Conservation (phyloP, 2,888 invertebrate genomes). For the Dugesia japonica region DNA sequence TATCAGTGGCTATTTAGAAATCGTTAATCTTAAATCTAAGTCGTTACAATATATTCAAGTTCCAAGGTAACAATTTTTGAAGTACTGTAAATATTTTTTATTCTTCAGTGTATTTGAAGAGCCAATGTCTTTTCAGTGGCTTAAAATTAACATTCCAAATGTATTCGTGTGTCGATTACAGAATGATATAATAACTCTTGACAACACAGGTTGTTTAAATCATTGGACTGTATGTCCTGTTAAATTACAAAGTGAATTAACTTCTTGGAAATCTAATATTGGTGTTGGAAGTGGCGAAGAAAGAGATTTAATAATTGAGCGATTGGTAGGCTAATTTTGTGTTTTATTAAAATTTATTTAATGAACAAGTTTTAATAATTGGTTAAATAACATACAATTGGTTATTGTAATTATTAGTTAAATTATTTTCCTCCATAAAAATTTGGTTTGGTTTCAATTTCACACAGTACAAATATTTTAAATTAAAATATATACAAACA, state of each 20-base stretch:
- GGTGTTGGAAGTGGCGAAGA: conserved; percentile 42
- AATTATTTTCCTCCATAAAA: no score
- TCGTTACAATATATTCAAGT: not conserved
- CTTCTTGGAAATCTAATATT: conserved; percentile 50
- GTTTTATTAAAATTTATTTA: no score
- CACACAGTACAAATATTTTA: no score
- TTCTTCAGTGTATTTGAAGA: not conserved
- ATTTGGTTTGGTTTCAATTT: no score
- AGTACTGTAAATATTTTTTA: not conserved
- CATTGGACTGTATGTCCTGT: conserved; percentile 52
- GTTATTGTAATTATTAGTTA: no score
- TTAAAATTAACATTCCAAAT: not conserved
- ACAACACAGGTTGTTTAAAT: conserved; percentile 52
- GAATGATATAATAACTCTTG: conserved; percentile 52
- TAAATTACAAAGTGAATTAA: conserved; percentile 49
- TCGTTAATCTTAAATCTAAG: not conserved
- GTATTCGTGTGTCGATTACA: not conserved
- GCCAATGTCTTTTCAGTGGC: not conserved
- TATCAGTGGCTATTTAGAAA: not conserved
- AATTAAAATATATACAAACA: no score
- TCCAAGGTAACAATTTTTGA: not conserved
- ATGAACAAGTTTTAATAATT: no score
- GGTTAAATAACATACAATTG: no score
- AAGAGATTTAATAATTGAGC: conserved; percentile 39
- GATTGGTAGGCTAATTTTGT: not conserved